phyloP scores from a whole-genome alignment of 2,113 vertebrate species.

The Barnardius zonarius region DNA sequence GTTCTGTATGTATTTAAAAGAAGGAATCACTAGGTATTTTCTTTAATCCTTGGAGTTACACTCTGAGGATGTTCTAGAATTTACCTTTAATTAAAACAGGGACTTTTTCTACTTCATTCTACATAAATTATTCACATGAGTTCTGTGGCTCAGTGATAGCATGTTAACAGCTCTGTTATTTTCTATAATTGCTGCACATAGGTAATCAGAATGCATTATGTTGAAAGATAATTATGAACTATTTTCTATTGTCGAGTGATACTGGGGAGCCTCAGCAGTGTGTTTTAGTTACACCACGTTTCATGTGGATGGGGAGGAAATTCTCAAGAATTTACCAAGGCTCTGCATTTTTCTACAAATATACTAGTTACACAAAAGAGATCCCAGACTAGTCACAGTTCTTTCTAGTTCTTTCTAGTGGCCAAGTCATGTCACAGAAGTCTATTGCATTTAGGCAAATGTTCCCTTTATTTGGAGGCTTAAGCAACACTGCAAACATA shows the following conservation, averaged over 20 bases:
- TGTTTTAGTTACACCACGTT: not conserved
- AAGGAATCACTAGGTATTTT: not conserved
- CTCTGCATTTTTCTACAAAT: not conserved
- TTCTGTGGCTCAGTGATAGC: constrained; percentile 16
- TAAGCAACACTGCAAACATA: not conserved
- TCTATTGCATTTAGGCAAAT: not conserved
- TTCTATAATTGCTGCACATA: constrained; percentile 43
- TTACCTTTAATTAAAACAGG: not conserved
- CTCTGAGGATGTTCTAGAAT: not conserved
- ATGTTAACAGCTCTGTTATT: constrained; percentile 38
- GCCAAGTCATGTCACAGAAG: not conserved
- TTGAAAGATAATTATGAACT: constrained; percentile 41
- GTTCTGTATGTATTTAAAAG: not conserved
- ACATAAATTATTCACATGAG: constrained; percentile 27
- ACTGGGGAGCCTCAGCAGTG: not conserved
- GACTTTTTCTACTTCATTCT: not conserved
- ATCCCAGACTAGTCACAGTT: not conserved
- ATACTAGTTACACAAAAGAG: not conserved
- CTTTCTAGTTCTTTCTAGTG: not conserved
- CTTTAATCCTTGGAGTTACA: not conserved
- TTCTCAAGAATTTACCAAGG: not conserved
- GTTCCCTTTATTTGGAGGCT: not conserved
- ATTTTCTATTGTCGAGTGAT: constrained; percentile 1
- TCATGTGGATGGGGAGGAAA: not conserved
- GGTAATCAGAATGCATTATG: constrained; percentile 64